phyloP scores from a whole-genome alignment of 1,140 invertebrate species.

The Trichonephila clavata region DNA sequence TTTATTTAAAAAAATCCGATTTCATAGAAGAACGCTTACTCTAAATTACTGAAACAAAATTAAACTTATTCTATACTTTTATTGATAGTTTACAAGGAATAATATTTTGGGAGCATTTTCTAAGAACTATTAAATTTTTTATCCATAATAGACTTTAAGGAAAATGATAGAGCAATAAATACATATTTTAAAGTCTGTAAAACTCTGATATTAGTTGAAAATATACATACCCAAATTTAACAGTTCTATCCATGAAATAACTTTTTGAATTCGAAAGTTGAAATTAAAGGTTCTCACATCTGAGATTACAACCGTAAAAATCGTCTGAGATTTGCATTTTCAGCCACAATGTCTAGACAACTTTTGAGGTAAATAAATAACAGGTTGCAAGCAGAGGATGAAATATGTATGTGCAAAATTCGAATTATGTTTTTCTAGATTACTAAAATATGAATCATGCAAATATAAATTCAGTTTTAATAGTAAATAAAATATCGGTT shows the following conservation, averaged over 20 bases:
- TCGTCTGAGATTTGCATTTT: neutral
- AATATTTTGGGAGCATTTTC: too few relatives aligned
- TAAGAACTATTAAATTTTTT: neutral
- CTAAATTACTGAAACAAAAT: too few relatives aligned
- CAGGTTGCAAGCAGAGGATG: neutral
- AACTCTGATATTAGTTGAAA: too few relatives aligned
- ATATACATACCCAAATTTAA: neutral
- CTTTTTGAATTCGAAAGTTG: neutral
- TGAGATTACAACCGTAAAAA: neutral
- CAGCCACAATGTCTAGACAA: neutral
- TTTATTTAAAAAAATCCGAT: too few relatives aligned
- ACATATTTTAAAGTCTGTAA: neutral
- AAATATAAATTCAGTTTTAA: slow-evolving; percentile 25
- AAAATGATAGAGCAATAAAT: neutral
- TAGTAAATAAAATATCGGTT: slow-evolving; percentile 9
- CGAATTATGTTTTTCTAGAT: neutral
- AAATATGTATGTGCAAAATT: neutral
- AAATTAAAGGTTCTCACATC: neutral
- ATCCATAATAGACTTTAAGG: neutral
- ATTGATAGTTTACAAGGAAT: too few relatives aligned
- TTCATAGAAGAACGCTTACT: too few relatives aligned
- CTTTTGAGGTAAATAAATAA: neutral
- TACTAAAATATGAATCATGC: slow-evolving; percentile 12
- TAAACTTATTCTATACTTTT: too few relatives aligned
- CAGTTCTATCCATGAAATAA: neutral